Conservation (phyloP, 1,140 invertebrate genomes). For the Fopius arisanus region DNA sequence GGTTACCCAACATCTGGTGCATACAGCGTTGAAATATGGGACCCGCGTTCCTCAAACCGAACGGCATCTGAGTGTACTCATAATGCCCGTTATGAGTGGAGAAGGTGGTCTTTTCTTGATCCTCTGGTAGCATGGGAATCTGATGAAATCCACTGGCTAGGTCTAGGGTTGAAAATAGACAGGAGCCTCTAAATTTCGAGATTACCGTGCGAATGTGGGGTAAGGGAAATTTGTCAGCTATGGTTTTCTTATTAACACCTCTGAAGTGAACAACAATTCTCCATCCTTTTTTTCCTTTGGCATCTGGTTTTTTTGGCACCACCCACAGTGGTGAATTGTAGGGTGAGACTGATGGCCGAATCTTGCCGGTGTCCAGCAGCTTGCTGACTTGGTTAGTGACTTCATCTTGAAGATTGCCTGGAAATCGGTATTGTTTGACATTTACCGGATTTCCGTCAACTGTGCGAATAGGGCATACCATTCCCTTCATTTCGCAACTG, state of each 20-base stretch:
- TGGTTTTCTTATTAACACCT: not conserved
- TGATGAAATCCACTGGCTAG: not conserved
- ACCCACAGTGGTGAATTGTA: no score
- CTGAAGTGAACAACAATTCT: not conserved
- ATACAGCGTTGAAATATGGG: no score
- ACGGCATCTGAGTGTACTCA: not conserved
- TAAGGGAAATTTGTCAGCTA: not conserved
- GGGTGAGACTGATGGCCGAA: not conserved
- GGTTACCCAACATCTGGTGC: no score
- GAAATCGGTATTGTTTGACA: not conserved
- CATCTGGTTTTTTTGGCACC: slow-evolving; percentile 1
- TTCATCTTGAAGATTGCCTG: not conserved
- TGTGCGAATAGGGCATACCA: no score
- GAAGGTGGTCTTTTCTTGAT: not conserved
- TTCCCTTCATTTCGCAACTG: no score
- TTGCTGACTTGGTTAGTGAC: not conserved
- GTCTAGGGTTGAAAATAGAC: not conserved
- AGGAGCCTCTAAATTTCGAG: not conserved
- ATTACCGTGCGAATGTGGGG: not conserved
- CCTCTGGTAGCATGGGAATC: not conserved
- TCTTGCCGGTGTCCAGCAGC: not conserved
- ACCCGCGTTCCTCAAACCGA: not conserved
- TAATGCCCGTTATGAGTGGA: no score
- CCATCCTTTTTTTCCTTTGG: not conserved
- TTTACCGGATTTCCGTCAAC: no score